Evolutionary conservation across 2,888 invertebrate species (phyloP), one percentile per base, ranked within the genome.

Genomic region (Notodonta dromedarius): DNA sequence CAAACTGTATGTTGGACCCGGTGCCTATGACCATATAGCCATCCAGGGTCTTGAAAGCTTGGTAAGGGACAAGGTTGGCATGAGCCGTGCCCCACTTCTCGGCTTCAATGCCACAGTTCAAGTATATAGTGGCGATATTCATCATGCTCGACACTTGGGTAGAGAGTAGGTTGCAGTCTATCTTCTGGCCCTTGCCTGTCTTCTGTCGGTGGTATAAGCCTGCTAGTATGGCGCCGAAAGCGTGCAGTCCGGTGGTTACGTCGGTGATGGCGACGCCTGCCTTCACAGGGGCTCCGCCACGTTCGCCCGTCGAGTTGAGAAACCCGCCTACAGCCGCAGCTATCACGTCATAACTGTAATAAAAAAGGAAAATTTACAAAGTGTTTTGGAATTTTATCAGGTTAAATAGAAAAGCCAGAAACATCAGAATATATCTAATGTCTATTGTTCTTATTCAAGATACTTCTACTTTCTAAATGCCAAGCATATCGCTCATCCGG

Each of bases 221-320:
- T 0, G 99, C 97, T 94, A 99, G 94, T 66, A 99, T 98, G 0
- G 99, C 98, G 14, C 98, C 98, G 84, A 98, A 98, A 0, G 98
- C 98, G 85, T 98, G 99, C 4, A 99, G 93, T 0, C 99, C 99
- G 0, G 99, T 99, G 0, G 98, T 96, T 58, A 99, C 79, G 87
- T 99, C 99, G 0, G 98, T 98, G 76, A 98, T 95, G 0, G 99
- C 98, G 0, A 99, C 98, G 12, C 99, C 99, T 13, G 96, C 96
- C 89, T 99, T 98, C 66, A 97, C 97, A 0, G 99, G 99, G 51
- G 96, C 96, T 0, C 98, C 98, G 75, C 96, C 91, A 73, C 94
- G 94, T 56, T 97, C 96, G 0, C 99, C 99, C 0, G 99, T 99
- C 35, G 98, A 96, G 80, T 98, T 96, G 35, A 99, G 79, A 0